Evolutionary conservation across 2,888 invertebrate species (phyloP).

Genomic region (Apodemia mormo): DNA sequence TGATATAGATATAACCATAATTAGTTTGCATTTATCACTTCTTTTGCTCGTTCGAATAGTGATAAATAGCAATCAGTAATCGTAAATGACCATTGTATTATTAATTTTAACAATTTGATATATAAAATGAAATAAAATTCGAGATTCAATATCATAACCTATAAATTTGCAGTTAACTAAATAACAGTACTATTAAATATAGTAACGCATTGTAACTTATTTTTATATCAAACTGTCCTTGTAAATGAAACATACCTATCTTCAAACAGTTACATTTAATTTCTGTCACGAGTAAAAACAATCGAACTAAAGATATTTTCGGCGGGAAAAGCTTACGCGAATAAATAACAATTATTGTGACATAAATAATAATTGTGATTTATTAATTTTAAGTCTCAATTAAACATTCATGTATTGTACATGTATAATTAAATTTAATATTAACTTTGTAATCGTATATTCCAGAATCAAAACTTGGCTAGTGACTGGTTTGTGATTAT

Average conservation of each 20-base stretch:
- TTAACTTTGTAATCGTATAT: neutral
- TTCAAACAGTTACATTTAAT: neutral
- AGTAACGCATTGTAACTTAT: neutral
- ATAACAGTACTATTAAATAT: neutral
- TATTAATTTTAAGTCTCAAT: too few species aligned
- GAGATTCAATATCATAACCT: conserved; percentile 8
- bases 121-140: neutral
- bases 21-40: neutral
- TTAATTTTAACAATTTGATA: neutral
- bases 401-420: too few species aligned
- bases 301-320: neutral
- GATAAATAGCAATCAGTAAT: neutral
- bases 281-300: neutral
- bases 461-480: conserved; percentile 3
- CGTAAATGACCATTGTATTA: neutral
- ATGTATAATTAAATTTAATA: neutral
- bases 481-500: conserved; percentile 38
- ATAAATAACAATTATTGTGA: neutral
- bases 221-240: neutral
- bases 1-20: neutral
- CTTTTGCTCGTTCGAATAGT: neutral
- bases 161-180: neutral
- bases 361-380: neutral
- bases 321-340: conserved; percentile 52
- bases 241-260: neutral